A percentile compares a stretch with the other conserved stretches of the same genome.
These are phyloP conservation scores for Chelonus formosanus DNA, from an alignment of 2,888 invertebrate genomes.

Conservation along the genomic window DNA sequence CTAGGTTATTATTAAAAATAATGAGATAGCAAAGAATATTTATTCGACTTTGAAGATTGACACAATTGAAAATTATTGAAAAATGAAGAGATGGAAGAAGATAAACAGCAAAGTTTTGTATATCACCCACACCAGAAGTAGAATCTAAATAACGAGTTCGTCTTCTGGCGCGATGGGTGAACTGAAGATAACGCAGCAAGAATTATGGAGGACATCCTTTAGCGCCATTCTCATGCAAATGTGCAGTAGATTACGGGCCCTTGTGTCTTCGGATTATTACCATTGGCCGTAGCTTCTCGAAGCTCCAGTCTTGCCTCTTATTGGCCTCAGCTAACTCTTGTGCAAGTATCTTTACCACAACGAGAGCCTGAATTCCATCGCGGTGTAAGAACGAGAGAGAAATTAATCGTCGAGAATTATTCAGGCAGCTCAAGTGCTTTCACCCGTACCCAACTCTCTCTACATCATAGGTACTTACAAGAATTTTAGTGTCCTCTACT, in stretches of 20 bases:
- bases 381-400: slow-evolving; percentile 40
- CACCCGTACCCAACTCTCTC: slow-evolving; percentile 18
- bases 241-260: slow-evolving; percentile 57
- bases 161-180: slow-evolving; percentile 36
- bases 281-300: slow-evolving; percentile 52
- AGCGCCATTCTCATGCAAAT: slow-evolving; percentile 60
- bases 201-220: slow-evolving; percentile 59
- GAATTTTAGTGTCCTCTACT: slow-evolving; percentile 23
- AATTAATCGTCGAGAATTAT: slow-evolving; percentile 45
- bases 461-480: slow-evolving; percentile 19
- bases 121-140: slow-evolving; percentile 31
- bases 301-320: slow-evolving; percentile 31
- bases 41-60: background rate
- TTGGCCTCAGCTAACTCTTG: slow-evolving; percentile 24
- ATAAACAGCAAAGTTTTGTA: background rate
- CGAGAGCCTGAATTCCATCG: slow-evolving; percentile 41
- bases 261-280: slow-evolving; percentile 56
- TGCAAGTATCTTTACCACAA: slow-evolving; percentile 17
- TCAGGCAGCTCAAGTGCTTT: slow-evolving; percentile 27
- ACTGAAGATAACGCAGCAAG: slow-evolving; percentile 54
- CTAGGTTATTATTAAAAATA: too few relatives aligned
- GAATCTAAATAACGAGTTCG: slow-evolving; percentile 47
- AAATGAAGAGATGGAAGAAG: background rate
- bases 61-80: background rate
- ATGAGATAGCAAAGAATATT: too few relatives aligned